phyloP scores from a whole-genome alignment of 2,797 vertebrate species.

The Miichthys miiuy region DNA sequence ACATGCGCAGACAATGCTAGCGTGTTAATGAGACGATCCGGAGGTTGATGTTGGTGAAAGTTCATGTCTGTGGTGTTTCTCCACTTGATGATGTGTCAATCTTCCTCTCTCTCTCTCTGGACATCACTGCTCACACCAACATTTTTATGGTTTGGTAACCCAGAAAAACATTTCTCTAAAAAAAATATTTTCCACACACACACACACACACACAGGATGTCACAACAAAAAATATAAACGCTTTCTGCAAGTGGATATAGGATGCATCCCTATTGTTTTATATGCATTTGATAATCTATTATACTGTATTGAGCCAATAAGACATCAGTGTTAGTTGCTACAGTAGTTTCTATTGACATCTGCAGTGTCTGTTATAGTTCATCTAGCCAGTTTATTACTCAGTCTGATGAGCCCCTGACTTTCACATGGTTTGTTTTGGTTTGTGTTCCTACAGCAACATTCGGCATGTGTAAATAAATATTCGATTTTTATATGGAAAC shows the following conservation, averaged over 20 bases:
- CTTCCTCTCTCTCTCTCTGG: background rate
- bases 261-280: background rate
- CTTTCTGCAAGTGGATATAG: background rate
- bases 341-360: background rate
- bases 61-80: background rate
- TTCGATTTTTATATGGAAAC: background rate
- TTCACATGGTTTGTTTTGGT: background rate
- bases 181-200: background rate
- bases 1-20: background rate
- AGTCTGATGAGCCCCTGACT: background rate
- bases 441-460: background rate
- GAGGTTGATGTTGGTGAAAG: background rate
- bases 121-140: too few relatives aligned
- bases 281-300: background rate
- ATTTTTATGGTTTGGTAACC: background rate
- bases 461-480: constrained; percentile 23
- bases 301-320: background rate
- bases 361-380: background rate
- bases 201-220: background rate
- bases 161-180: background rate
- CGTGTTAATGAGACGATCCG: background rate
- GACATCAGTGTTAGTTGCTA: background rate
- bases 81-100: background rate
- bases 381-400: background rate
- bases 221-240: background rate